phyloP scores from a whole-genome alignment of 2,888 invertebrate species.

The Rotaria magnacalcarata region DNA sequence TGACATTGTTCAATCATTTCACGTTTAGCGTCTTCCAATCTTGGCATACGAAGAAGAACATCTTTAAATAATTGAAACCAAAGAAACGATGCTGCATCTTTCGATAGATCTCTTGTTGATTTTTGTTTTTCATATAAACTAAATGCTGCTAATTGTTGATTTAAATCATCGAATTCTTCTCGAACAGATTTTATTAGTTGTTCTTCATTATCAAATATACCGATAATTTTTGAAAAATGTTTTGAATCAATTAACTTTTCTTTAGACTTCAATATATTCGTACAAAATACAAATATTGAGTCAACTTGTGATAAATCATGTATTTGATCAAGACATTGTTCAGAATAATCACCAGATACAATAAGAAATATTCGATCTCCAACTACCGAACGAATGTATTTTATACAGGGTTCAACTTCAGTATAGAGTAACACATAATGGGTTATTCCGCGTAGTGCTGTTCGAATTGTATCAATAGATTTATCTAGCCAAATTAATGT shows the following conservation, averaged over 20 bases:
- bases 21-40: not conserved
- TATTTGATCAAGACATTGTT: not conserved
- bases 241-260: not conserved
- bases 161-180: not conserved
- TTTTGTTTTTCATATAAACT: constrained; percentile 2
- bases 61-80: constrained; percentile 36
- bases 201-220: constrained; percentile 10
- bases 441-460: not conserved
- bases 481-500: constrained; percentile 35
- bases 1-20: constrained; percentile 12
- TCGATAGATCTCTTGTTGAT: not conserved
- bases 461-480: constrained; percentile 8
- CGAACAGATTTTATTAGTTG: not conserved
- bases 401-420: not conserved
- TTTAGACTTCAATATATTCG: not conserved
- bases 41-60: not conserved
- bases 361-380: not conserved
- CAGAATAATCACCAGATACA: constrained; percentile 3
- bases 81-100: not conserved
- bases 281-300: constrained; percentile 20
- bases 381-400: not conserved
- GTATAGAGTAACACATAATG: constrained; percentile 28
- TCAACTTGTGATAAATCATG: not conserved
- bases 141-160: not conserved
- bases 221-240: not conserved